A percentile compares a stretch with the other conserved stretches of the same genome.
Conservation (phyloP, 64 coral and sea anemone species). For the Dendronephthya gigantea region DNA sequence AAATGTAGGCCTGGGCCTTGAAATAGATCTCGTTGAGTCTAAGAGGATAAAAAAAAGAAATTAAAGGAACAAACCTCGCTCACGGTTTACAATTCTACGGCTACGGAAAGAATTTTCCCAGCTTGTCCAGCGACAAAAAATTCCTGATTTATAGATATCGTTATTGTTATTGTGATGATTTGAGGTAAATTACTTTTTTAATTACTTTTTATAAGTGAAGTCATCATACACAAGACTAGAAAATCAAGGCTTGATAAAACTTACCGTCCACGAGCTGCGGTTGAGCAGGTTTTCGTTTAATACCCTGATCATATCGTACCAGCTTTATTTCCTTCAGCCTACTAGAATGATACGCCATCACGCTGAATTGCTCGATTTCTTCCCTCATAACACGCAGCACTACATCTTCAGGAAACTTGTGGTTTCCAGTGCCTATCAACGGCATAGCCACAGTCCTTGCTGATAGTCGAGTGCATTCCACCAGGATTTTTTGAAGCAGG, state of each 20-base stretch:
- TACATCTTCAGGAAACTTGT: constrained; percentile 13
- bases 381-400: not conserved
- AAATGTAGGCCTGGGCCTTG: not conserved
- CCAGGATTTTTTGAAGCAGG: not conserved
- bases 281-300: not conserved
- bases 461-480: not conserved
- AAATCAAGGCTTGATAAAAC: not conserved
- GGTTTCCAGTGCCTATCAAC: constrained; percentile 7
- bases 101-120: no score
- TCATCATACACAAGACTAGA: not conserved
- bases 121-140: no score
- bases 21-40: not conserved
- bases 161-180: no score
- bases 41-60: not conserved
- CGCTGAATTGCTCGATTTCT: not conserved
- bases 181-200: no score
- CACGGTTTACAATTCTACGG: no score
- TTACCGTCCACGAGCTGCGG: not conserved
- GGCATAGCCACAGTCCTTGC: not conserved
- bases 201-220: no score
- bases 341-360: not conserved
- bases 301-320: not conserved
- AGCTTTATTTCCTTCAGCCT: not conserved
- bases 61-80: not conserved
- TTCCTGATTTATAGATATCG: no score